These are phyloP conservation scores for Diphyllodes magnificus DNA, from an alignment of 2,113 vertebrate genomes.

Conservation along the genomic window DNA sequence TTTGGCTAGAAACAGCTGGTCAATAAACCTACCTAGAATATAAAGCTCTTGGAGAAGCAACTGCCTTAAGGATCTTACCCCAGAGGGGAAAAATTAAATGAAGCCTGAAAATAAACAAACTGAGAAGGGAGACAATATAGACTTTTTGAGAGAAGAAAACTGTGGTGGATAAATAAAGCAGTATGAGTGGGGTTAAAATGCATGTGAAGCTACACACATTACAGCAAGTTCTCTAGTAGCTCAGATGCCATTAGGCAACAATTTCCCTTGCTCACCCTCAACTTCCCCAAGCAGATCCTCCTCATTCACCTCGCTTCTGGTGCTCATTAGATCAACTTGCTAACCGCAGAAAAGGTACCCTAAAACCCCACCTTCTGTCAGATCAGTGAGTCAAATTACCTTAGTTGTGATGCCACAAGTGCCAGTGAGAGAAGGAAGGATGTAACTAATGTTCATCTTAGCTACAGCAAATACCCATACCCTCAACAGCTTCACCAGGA, in stretches of 20 bases:
- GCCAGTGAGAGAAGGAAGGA: not conserved
- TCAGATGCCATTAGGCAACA: not conserved
- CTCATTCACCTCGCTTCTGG: not conserved
- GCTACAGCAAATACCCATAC: not conserved
- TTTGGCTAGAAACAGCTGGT: not conserved
- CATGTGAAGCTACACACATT: not conserved
- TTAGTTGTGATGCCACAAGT: not conserved
- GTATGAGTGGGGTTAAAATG: not conserved
- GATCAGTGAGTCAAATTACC: not conserved
- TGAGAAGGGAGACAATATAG: not conserved
- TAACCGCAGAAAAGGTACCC: not conserved
- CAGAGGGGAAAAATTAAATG: not conserved
- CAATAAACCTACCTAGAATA: not conserved
- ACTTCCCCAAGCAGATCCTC: not conserved
- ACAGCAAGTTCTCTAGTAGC: not conserved
- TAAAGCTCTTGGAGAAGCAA: not conserved
- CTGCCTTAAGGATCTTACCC: not conserved
- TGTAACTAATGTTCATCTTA: not conserved
- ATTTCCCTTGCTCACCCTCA: not conserved
- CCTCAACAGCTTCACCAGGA: not conserved
- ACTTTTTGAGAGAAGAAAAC: not conserved
- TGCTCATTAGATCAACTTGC: not conserved
- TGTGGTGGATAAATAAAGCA: not conserved
- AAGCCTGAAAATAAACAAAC: not conserved
- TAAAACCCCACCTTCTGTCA: not conserved